phyloP scores from a whole-genome alignment of 2,113 vertebrate species.

The Bos taurus region ARS-UCD2.0 NC_037332.1:98305501-98306000 shows the following conservation, averaged over 20 bases:
- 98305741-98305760: neutral
- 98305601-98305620: neutral
- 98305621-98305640: neutral
- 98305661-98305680: neutral
- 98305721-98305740: neutral
- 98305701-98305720: neutral
- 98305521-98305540: neutral
- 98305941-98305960: conserved; percentile 15
- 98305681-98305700: neutral
- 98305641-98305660: neutral
- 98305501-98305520: neutral
- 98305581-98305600: neutral
- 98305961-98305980: neutral
- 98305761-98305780: neutral
- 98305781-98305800: neutral
- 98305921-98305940: neutral
- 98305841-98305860: neutral
- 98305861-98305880: neutral
- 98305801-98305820: neutral
- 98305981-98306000: neutral
- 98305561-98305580: neutral
- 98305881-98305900: neutral
- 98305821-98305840: neutral
- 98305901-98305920: neutral
- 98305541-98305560: no score